Conservation (phyloP, 1,140 invertebrate species). For the Meloidogyne exigua region DNA sequence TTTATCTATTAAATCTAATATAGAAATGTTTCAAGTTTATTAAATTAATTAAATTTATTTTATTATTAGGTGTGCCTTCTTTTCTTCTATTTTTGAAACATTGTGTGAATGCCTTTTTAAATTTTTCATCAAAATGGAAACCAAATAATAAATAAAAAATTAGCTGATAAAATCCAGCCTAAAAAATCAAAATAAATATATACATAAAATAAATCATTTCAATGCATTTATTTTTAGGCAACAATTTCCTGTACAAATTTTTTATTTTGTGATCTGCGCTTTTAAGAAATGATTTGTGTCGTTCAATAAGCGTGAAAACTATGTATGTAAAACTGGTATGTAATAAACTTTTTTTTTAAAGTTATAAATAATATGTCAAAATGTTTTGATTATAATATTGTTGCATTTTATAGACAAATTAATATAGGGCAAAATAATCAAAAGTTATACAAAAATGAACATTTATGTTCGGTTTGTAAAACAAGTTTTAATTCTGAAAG, state of each 20-base stretch:
- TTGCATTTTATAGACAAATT: conserved; percentile 2
- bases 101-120: too few species aligned
- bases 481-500: background rate
- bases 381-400: background rate
- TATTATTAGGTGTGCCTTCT: too few species aligned
- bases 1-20: too few species aligned
- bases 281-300: conserved; percentile 2
- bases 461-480: background rate
- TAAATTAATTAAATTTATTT: too few species aligned
- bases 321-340: background rate
- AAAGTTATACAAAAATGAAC: background rate
- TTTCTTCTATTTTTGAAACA: too few species aligned
- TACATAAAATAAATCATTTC: background rate
- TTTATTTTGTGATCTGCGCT: background rate
- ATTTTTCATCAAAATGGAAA: too few species aligned
- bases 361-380: background rate
- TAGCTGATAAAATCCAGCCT: background rate
- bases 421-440: background rate
- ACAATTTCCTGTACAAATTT: background rate
- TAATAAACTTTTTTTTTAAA: background rate
- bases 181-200: background rate
- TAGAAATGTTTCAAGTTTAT: too few species aligned
- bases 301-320: background rate
- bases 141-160: too few species aligned
- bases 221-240: background rate